Evolutionary conservation across 2,888 invertebrate species (phyloP).

Genomic region (Luffia ferchaultella): DNA sequence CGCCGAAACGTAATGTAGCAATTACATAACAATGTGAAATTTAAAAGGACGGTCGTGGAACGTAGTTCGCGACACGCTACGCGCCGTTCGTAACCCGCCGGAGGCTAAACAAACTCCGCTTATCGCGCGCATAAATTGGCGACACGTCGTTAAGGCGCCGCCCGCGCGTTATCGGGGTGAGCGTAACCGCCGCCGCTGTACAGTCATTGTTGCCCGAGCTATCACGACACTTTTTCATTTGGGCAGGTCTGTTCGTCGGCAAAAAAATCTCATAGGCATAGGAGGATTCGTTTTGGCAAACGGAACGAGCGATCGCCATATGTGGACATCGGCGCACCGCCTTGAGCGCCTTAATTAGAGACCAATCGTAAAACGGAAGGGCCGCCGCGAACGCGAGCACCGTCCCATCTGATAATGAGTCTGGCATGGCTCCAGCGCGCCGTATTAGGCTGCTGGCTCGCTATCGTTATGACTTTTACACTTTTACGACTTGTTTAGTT

Average conservation of each 20-base stretch:
- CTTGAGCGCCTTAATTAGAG: constrained; percentile 63
- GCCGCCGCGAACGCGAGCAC: constrained; percentile 32
- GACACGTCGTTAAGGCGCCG: constrained; percentile 60
- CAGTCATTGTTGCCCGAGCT: too few species aligned
- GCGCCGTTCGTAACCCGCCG: constrained; percentile 32
- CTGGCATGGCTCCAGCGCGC: constrained; percentile 58
- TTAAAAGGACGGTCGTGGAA: not conserved
- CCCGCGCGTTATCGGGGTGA: constrained; percentile 41
- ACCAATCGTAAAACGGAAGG: constrained; percentile 65
- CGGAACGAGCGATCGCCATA: constrained; percentile 22
- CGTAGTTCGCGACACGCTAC: constrained; percentile 1
- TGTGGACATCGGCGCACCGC: constrained; percentile 37
- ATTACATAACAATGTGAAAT: not conserved
- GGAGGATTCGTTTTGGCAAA: constrained; percentile 54
- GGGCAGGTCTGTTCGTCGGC: not conserved
- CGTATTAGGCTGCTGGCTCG: constrained; percentile 54
- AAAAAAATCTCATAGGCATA: too few species aligned
- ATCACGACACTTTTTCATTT: too few species aligned
- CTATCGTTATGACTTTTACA: constrained; percentile 65
- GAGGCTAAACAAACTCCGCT: constrained; percentile 58
- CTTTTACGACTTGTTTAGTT: constrained; percentile 66
- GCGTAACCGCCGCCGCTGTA: constrained; percentile 13
- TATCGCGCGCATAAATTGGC: constrained; percentile 64
- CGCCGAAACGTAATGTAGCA: not conserved
- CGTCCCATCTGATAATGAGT: constrained; percentile 65